Evolutionary conservation across 1,140 invertebrate species (phyloP).

Genomic region (Atta colombica): DNA sequence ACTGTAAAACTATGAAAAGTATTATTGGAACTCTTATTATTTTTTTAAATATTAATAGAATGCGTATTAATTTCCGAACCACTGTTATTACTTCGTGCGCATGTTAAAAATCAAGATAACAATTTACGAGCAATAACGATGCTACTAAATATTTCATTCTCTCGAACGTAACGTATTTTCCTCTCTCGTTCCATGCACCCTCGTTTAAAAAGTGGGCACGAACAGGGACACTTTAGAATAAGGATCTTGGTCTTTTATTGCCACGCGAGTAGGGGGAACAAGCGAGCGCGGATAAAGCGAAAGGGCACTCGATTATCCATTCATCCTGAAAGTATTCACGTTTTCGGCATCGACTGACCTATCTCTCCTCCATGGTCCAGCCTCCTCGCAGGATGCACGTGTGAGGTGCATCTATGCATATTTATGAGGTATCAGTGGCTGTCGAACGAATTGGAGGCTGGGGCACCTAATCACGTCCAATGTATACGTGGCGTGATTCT

Average conservation of each 20-base stretch:
- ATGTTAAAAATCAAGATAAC: constrained; percentile 14
- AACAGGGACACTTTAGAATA: constrained; percentile 60
- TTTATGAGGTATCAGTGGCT: constrained; percentile 42
- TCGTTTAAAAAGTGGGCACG: constrained; percentile 74
- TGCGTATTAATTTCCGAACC: not conserved
- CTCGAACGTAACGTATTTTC: not conserved
- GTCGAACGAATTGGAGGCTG: constrained; percentile 51
- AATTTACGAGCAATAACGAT: constrained; percentile 20
- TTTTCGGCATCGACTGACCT: constrained; percentile 57
- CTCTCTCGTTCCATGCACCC: constrained; percentile 22
- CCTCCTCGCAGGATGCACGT: constrained; percentile 54
- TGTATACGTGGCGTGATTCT: constrained; percentile 45
- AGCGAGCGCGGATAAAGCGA: constrained; percentile 48
- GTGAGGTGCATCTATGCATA: constrained; percentile 51
- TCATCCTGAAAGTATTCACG: constrained; percentile 72
- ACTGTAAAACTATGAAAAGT: no score
- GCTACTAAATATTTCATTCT: constrained; percentile 63
- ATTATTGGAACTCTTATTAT: no score
- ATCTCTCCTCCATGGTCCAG: constrained; percentile 43
- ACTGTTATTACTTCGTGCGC: not conserved
- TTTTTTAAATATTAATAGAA: no score
- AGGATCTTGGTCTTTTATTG: constrained; percentile 67
- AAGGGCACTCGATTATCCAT: constrained; percentile 74
- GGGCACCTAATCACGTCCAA: constrained; percentile 45
- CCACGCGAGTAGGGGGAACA: constrained; percentile 20